Evolutionary conservation across 2,888 invertebrate genomes (phyloP).

Genomic region (Dynastes tityus): DNA sequence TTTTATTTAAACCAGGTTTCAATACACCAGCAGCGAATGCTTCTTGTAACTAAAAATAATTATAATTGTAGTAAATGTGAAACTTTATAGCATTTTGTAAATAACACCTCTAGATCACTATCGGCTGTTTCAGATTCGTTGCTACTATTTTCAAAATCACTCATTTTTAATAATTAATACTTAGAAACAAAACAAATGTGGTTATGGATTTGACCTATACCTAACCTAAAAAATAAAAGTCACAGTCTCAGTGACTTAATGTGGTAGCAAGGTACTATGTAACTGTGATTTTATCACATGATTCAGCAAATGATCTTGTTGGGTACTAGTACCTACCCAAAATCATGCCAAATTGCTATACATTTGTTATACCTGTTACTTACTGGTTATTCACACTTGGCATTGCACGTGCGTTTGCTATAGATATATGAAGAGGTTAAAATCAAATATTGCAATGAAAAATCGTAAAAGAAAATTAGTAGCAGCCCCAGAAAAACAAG

Average conservation of each 20-base stretch:
- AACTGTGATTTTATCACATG: too few species aligned
- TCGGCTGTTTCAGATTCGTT: conserved; percentile 64
- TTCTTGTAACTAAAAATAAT: conserved; percentile 83
- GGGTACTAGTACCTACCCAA: too few species aligned
- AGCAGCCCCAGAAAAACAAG: conserved; percentile 67
- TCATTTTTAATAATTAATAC: conserved; percentile 39
- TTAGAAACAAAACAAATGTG: background rate
- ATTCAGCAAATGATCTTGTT: too few species aligned
- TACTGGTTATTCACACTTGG: too few species aligned
- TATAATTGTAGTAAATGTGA: conserved; percentile 26
- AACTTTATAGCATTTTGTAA: background rate
- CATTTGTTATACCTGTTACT: background rate
- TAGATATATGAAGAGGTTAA: background rate
- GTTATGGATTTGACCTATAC: background rate
- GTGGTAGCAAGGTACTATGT: too few species aligned
- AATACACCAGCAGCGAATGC: conserved; percentile 89
- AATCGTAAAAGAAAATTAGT: conserved; percentile 53
- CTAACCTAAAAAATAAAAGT: background rate
- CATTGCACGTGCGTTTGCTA: background rate
- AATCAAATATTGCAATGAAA: background rate
- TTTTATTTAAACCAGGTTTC: conserved; percentile 88
- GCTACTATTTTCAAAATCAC: conserved; percentile 51
- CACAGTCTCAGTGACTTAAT: too few species aligned
- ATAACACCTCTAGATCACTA: conserved; percentile 63
- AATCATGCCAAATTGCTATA: background rate